These are phyloP conservation scores for Eonycteris spelaea DNA, from an alignment of 2,113 vertebrate genomes.

Conservation along the genomic window DNA sequence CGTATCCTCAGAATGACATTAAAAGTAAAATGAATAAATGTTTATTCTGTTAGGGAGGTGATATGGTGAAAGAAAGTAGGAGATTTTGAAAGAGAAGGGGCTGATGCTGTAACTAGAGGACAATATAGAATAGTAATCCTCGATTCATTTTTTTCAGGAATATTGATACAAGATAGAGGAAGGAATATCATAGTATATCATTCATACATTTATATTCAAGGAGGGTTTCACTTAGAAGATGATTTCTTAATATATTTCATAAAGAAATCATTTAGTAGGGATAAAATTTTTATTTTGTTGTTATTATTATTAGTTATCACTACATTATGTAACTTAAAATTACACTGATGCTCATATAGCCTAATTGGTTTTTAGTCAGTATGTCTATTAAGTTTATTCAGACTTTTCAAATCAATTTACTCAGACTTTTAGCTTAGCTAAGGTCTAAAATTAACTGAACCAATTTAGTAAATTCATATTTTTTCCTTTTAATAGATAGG, in stretches of 20 bases:
- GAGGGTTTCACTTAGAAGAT: neutral
- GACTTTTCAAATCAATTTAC: neutral
- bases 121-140: neutral
- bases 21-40: neutral
- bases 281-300: neutral
- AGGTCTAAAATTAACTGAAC: conserved; percentile 27
- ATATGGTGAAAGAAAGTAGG: neutral
- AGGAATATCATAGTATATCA: neutral
- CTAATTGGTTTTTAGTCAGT: neutral
- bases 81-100: neutral
- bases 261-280: neutral
- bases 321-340: neutral
- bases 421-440: neutral
- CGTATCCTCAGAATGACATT: neutral
- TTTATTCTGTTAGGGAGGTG: neutral
- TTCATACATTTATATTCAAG: neutral
- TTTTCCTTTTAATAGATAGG: conserved; percentile 30
- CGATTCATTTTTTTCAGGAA: neutral
- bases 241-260: conserved; percentile 9
- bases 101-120: neutral
- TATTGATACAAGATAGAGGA: neutral
- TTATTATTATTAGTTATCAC: neutral
- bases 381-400: conserved; percentile 1
- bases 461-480: conserved; percentile 26
- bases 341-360: neutral